phyloP scores from a whole-genome alignment of 2,113 vertebrate species.

The Antigone vipio region DNA sequence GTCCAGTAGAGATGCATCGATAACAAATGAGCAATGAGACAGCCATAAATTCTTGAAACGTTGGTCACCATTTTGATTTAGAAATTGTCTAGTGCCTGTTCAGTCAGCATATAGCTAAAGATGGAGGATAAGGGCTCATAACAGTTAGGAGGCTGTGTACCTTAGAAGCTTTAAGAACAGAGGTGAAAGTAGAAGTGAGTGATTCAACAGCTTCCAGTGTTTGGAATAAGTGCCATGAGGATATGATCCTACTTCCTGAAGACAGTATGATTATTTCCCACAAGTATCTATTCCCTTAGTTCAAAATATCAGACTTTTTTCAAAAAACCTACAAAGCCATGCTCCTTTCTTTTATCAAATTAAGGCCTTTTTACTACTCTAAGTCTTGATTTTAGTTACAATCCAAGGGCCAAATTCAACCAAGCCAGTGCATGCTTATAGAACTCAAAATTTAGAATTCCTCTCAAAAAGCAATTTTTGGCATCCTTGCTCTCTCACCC shows the following conservation, averaged over 20 bases:
- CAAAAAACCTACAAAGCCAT: background rate
- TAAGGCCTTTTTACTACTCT: background rate
- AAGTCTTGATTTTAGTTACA: background rate
- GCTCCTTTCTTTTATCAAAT: background rate
- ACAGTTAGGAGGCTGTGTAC: background rate
- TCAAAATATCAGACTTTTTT: background rate
- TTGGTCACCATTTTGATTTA: background rate
- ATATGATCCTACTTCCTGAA: background rate
- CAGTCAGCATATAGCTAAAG: background rate
- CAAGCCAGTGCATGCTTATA: fast-evolving
- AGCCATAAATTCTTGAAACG: background rate
- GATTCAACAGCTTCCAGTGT: background rate
- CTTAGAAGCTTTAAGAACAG: background rate
- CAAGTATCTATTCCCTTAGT: background rate
- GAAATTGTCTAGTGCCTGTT: background rate
- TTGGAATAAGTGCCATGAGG: fast-evolving
- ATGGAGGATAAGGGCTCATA: background rate
- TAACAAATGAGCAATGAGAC: background rate
- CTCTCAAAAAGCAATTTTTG: background rate
- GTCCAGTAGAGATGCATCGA: background rate
- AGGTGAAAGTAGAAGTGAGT: background rate
- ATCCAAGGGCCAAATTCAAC: background rate
- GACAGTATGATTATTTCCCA: background rate
- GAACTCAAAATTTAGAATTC: background rate
- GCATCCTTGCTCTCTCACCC: background rate